Evolutionary conservation across 2,888 invertebrate genomes (phyloP).

Genomic region (Nipponacmea schrenckii): DNA sequence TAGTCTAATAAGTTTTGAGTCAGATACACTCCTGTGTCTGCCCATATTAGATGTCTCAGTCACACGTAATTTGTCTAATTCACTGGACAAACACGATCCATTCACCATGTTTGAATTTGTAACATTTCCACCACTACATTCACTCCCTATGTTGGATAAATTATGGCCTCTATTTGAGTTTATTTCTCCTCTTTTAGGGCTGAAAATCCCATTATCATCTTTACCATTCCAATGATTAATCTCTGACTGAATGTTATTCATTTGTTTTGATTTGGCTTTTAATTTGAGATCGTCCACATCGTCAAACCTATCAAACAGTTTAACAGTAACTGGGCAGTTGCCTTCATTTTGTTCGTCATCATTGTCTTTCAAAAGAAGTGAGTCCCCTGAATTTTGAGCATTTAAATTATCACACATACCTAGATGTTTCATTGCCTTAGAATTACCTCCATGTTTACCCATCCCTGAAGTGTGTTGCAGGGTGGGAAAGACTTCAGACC

Average conservation of each 20-base stretch:
- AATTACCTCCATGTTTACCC: background rate
- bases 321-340: slow-evolving; percentile 11
- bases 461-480: background rate
- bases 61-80: background rate
- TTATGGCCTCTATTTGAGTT: background rate
- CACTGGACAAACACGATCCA: background rate
- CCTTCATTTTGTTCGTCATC: slow-evolving; percentile 5
- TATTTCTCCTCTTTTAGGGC: background rate
- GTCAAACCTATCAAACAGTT: slow-evolving; percentile 30
- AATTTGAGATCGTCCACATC: slow-evolving; percentile 48
- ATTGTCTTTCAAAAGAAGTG: slow-evolving; percentile 20
- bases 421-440: slow-evolving; percentile 28
- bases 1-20: background rate
- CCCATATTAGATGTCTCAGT: background rate
- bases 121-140: slow-evolving; percentile 9
- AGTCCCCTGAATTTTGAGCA: slow-evolving; percentile 19
- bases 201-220: background rate
- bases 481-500: background rate
- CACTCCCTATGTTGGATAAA: background rate
- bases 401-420: slow-evolving; percentile 37
- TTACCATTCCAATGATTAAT: background rate
- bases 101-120: slow-evolving; percentile 8
- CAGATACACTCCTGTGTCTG: slow-evolving; percentile 8
- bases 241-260: background rate
- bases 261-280: slow-evolving; percentile 30